Evolutionary conservation across 1,140 invertebrate species (phyloP).

Genomic region (Orchesella cincta): DNA sequence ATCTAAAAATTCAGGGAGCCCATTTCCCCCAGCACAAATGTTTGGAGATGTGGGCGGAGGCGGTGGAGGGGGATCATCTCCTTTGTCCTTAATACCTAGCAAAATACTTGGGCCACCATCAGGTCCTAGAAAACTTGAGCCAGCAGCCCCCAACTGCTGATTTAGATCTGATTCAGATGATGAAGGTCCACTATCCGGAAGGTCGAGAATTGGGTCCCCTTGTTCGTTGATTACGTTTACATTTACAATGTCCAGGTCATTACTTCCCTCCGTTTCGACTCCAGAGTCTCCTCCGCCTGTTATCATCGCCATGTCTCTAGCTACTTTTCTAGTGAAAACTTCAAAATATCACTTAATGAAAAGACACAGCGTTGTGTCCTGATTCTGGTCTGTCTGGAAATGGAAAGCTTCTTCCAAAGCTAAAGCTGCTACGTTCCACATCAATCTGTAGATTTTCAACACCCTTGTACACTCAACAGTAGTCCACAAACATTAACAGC

Average conservation of each 20-base stretch:
- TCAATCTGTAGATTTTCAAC: no score
- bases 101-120: neutral
- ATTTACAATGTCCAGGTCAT: slow-evolving; percentile 52
- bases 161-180: slow-evolving; percentile 3
- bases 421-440: no score
- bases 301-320: slow-evolving; percentile 27
- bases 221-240: slow-evolving; percentile 33
- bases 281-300: slow-evolving; percentile 61
- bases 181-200: neutral
- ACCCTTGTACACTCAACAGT: no score
- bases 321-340: no score
- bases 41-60: slow-evolving; percentile 49
- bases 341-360: neutral
- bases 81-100: slow-evolving; percentile 6
- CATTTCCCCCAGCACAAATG: slow-evolving; percentile 16
- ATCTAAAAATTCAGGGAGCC: neutral
- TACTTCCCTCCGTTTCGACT: slow-evolving; percentile 67
- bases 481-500: no score
- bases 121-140: slow-evolving; percentile 2
- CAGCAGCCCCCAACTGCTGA: neutral
- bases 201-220: slow-evolving; percentile 33
- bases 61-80: slow-evolving; percentile 42
- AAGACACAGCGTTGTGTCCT: no score
- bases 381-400: no score
- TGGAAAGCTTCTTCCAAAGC: no score